These are phyloP conservation scores for Ophraella communa DNA, from an alignment of 2,888 invertebrate genomes.

Conservation along the genomic window DNA sequence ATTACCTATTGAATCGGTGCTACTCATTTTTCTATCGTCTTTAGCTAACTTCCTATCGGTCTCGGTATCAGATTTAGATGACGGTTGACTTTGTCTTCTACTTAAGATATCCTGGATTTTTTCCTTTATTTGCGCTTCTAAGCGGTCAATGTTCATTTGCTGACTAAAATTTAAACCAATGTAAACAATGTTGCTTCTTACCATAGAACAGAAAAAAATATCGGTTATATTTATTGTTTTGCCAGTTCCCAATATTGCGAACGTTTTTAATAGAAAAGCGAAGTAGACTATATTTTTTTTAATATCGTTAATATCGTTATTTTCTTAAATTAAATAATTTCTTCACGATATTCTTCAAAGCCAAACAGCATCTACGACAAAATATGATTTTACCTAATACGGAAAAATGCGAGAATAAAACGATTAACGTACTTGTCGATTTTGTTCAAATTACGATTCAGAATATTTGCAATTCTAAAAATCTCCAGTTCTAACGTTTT, in stretches of 20 bases:
- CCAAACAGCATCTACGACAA: slow-evolving; percentile 12
- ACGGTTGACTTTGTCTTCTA: slow-evolving; percentile 52
- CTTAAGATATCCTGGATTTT: slow-evolving; percentile 60
- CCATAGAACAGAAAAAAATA: not conserved
- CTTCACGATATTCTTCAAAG: slow-evolving; percentile 10
- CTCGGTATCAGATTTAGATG: slow-evolving; percentile 52
- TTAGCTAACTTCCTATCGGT: slow-evolving; percentile 54
- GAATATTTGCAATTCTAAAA: too few relatives aligned
- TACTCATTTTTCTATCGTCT: slow-evolving; percentile 60
- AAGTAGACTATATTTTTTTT: not conserved
- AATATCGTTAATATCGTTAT: slow-evolving; percentile 3
- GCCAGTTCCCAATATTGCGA: slow-evolving; percentile 10
- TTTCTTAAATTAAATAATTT: slow-evolving; percentile 9
- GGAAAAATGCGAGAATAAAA: not conserved
- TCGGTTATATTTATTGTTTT: slow-evolving; percentile 1
- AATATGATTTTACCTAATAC: not conserved
- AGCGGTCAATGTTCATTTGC: slow-evolving; percentile 56
- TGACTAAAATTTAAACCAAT: slow-evolving; percentile 34
- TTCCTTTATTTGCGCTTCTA: slow-evolving; percentile 60
- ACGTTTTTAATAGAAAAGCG: not conserved
- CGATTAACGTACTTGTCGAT: too few relatives aligned
- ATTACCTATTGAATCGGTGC: slow-evolving; percentile 53
- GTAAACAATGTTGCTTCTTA: not conserved
- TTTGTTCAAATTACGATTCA: too few relatives aligned
- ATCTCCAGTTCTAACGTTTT: too few relatives aligned